Conservation (phyloP, 1,140 invertebrate genomes). For the Metaphire vulgaris region DNA sequence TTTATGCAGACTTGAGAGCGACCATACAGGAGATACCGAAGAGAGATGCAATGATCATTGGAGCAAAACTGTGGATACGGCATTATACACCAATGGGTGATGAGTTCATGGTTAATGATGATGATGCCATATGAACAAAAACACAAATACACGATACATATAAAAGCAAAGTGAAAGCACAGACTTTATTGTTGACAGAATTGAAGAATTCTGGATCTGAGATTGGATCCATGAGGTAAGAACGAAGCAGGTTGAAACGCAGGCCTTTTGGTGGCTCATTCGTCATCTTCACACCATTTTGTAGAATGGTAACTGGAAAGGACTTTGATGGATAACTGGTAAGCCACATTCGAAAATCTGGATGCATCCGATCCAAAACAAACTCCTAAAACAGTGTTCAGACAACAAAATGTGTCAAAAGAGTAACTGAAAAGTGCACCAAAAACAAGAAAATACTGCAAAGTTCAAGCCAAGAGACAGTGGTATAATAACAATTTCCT, state of each 20-base stretch:
- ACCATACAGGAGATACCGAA: too few species aligned
- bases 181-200: slow-evolving; percentile 65
- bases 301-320: slow-evolving; percentile 83
- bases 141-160: too few species aligned
- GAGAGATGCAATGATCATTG: too few species aligned
- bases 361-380: slow-evolving; percentile 49
- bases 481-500: too few species aligned
- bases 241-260: slow-evolving; percentile 67
- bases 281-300: slow-evolving; percentile 87
- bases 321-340: slow-evolving; percentile 72
- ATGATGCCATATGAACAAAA: too few species aligned
- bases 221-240: slow-evolving; percentile 79
- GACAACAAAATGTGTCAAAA: background rate
- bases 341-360: slow-evolving; percentile 53
- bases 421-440: background rate
- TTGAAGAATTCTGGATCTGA: slow-evolving; percentile 80
- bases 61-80: too few species aligned
- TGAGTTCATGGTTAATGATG: too few species aligned
- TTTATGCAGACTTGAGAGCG: too few species aligned
- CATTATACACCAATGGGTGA: too few species aligned
- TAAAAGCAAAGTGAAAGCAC: too few species aligned
- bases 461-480: too few species aligned
- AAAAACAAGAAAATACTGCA: background rate
- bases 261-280: slow-evolving; percentile 82
- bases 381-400: slow-evolving; percentile 37